Evolutionary conservation across 1,140 invertebrate genomes (phyloP).

Genomic region (Pogonognathellus flavescens): DNA sequence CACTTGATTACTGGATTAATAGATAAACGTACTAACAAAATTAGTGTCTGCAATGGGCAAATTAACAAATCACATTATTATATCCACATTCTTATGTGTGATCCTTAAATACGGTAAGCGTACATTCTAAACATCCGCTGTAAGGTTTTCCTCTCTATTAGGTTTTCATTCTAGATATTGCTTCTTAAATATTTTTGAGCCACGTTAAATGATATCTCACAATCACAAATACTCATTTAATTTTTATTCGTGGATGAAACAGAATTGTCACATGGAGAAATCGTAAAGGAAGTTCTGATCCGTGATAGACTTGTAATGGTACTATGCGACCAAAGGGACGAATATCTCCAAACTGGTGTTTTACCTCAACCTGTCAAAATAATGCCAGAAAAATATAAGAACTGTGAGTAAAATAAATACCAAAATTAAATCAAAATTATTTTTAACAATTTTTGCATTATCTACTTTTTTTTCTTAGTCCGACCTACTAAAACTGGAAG

Average conservation of each 20-base stretch:
- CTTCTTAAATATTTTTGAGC: too few species aligned
- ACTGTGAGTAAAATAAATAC: background rate
- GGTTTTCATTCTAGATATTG: too few species aligned
- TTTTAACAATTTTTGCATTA: background rate
- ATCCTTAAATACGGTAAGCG: background rate
- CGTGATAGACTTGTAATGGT: background rate
- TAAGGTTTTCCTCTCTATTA: too few species aligned
- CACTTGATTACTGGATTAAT: too few species aligned
- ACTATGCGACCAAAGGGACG: slow-evolving; percentile 19
- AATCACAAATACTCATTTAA: too few species aligned
- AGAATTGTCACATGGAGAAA: background rate
- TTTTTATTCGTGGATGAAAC: background rate
- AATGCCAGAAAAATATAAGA: background rate
- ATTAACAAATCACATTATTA: too few species aligned
- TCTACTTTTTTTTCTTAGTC: background rate
- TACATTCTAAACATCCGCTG: too few species aligned
- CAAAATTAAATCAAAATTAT: background rate
- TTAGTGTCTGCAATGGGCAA: too few species aligned
- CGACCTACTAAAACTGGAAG: background rate
- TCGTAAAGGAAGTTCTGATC: background rate
- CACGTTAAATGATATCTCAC: too few species aligned
- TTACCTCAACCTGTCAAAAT: background rate
- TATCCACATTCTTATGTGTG: background rate
- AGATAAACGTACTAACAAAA: too few species aligned
- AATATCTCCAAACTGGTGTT: background rate